Evolutionary conservation across 2,113 vertebrate species (phyloP), one percentile per base, ranked within the genome.

Genomic region (Uria aalge): DNA sequence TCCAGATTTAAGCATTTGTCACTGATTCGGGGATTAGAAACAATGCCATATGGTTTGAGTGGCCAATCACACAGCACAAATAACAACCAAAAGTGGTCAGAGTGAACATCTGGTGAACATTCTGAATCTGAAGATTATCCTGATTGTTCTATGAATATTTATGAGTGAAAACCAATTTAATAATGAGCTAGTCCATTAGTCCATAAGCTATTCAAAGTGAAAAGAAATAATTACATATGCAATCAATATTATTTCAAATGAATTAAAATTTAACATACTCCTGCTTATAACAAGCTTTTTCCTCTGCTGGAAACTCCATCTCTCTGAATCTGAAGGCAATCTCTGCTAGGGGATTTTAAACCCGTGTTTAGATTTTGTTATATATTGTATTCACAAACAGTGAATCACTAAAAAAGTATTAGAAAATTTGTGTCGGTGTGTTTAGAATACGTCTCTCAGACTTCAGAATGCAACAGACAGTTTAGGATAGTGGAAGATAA

Each of bases 71-170:
- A 80, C 64, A 84, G 60, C 19, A 71, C 41, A 90, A 92, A 88
- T 43, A 96, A 85, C 69, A 74, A 85, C 0, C 2, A 87, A 80
- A 92, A 72, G 15, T 71, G 80, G 47, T 94, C 92, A 68, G 80
- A 86, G 32, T 15, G 79, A 94, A 95, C 91, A 96, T 96, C 94
- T 96, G 96, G 93, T 85, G 56, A 94, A 36, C 86, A 91, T 87
- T 91, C 73, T 74, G 80, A 87, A 81, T 76, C 55, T 81, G 80
- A 86, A 94, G 89, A 95, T 95, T 63, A 81, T 91, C 87, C 76
- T 94, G 86, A 91, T 84, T 93, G 60, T 60, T 80, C 64, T 53
- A 18, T 87, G 85, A 89, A 75, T 89, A 82, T 86, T 93, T 86
- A 48, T 86, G 34, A 63, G 9, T 67, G 75, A 86, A 90, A 90